These are phyloP conservation scores for Ailurus styani DNA, from an alignment of 2,113 vertebrate genomes.

Conservation along the genomic window DNA sequence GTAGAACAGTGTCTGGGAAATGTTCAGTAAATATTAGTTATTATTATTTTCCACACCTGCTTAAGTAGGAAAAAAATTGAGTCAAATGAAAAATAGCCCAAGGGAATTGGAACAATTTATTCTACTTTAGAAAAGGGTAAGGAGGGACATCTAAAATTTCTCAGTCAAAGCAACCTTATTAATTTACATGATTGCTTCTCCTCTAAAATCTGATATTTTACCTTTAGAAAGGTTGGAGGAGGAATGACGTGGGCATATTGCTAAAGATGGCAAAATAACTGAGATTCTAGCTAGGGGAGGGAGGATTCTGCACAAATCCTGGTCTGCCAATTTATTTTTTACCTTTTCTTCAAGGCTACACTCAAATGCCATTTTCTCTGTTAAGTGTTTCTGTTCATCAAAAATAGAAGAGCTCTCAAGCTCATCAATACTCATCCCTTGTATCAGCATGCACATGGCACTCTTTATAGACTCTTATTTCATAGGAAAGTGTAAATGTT, in stretches of 20 bases:
- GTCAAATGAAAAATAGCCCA: background rate
- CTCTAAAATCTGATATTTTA: background rate
- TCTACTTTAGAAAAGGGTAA: background rate
- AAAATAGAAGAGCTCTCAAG: background rate
- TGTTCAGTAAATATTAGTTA: background rate
- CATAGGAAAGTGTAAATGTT: background rate
- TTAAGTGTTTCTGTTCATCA: background rate
- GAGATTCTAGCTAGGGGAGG: background rate
- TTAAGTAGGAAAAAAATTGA: background rate
- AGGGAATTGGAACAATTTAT: background rate
- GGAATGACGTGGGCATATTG: background rate
- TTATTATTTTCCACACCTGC: background rate
- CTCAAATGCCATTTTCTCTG: background rate
- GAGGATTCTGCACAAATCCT: background rate
- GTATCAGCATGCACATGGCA: background rate
- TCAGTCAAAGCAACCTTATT: background rate
- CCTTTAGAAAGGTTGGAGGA: background rate
- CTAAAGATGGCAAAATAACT: slow-evolving; percentile 16
- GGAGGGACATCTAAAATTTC: background rate
- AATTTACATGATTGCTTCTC: slow-evolving; percentile 2
- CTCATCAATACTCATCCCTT: background rate
- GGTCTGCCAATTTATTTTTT: background rate
- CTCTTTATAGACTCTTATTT: background rate
- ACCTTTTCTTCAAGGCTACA: background rate
- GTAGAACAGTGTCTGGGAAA: background rate